Percentiles rank a stretch among this genome's conserved stretches.
phyloP scores from a whole-genome alignment of 2,888 invertebrate genomes.

The Nudaria mundana region DNA sequence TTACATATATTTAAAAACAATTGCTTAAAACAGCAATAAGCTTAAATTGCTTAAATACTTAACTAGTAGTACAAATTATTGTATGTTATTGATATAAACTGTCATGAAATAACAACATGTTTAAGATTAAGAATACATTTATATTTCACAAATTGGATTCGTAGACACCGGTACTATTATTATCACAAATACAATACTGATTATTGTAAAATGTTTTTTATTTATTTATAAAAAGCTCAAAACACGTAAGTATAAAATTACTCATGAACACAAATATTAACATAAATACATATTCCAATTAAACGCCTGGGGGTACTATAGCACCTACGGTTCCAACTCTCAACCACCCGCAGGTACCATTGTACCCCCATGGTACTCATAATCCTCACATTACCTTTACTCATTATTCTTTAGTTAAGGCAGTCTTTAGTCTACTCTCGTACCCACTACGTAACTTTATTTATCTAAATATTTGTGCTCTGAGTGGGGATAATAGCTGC shows the following conservation, averaged over 20 bases:
- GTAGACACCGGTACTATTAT: constrained; percentile 37
- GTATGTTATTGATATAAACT: constrained; percentile 38
- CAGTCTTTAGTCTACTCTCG: not conserved
- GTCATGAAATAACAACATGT: constrained; percentile 36
- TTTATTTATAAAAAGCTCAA: constrained; percentile 76
- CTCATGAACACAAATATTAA: constrained; percentile 26
- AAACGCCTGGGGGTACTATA: too few species aligned
- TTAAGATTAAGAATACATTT: constrained; percentile 39
- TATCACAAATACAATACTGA: constrained; percentile 52
- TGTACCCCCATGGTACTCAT: too few species aligned
- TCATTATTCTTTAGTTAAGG: not conserved
- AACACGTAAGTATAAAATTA: constrained; percentile 50
- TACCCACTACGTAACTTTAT: not conserved
- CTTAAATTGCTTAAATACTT: constrained; percentile 51
- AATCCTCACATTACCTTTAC: not conserved
- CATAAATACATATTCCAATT: not conserved
- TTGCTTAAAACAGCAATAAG: constrained; percentile 67
- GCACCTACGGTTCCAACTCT: too few species aligned
- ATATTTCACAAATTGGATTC: constrained; percentile 48
- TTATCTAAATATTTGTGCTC: constrained; percentile 1
- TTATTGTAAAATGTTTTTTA: constrained; percentile 43
- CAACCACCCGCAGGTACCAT: too few species aligned
- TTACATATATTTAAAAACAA: constrained; percentile 50
- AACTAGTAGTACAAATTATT: constrained; percentile 49
- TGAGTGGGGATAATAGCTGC: constrained; percentile 53